phyloP scores from a whole-genome alignment of 2,888 invertebrate species.

The Ptychoptera albimana region DNA sequence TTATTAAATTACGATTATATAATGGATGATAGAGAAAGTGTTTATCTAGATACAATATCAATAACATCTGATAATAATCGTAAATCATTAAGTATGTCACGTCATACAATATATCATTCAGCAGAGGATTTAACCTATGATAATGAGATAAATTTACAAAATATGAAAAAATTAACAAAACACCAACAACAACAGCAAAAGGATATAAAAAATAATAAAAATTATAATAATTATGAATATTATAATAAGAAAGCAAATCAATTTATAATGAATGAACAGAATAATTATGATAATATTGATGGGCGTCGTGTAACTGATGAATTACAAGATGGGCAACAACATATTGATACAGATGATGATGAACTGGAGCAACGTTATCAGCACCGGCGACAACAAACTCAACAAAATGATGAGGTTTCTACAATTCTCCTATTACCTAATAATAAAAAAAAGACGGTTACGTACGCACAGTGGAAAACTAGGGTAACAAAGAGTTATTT shows the following conservation, averaged over 20 bases:
- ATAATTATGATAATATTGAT: conserved; percentile 12
- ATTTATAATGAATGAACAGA: no score
- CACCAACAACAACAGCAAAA: not conserved
- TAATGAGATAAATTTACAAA: conserved; percentile 8
- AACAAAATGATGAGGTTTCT: conserved; percentile 33
- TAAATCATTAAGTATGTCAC: conserved; percentile 35
- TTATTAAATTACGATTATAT: no score
- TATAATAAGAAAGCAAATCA: no score
- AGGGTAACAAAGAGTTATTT: conserved; percentile 31
- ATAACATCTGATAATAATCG: conserved; percentile 24
- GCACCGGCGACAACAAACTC: conserved; percentile 10
- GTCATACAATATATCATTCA: conserved; percentile 43
- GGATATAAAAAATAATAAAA: conserved; percentile 13
- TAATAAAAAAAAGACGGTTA: conserved; percentile 36
- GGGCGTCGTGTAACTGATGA: conserved; percentile 26
- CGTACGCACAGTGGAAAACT: conserved; percentile 44
- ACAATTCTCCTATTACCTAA: conserved; percentile 31
- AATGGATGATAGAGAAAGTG: conserved; percentile 29
- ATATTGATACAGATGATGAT: conserved; percentile 14
- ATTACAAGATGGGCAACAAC: conserved; percentile 12
- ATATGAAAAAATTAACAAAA: conserved; percentile 2
- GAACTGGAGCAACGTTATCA: conserved; percentile 15
- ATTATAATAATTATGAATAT: conserved; percentile 11
- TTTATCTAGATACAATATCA: conserved; percentile 28
- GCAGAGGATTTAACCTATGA: conserved; percentile 34